Percentiles rank a stretch among this genome's conserved stretches.
Evolutionary conservation across 2,888 invertebrate genomes (phyloP).

Genomic region (Gymnosoma rotundatum): DNA sequence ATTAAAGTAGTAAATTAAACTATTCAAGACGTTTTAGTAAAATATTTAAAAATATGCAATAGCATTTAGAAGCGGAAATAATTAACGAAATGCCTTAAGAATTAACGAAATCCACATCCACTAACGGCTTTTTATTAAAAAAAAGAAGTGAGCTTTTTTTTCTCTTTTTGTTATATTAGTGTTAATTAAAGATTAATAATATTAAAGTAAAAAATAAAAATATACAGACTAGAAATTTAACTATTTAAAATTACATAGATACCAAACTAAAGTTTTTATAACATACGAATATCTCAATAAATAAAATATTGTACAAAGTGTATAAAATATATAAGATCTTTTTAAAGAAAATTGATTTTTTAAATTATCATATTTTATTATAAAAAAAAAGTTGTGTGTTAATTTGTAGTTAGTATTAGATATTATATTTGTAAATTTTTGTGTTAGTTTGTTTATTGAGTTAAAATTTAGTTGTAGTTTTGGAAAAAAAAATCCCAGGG

Average conservation of each 20-base stretch:
- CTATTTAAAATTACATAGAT: conserved; percentile 16
- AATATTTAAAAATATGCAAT: neutral
- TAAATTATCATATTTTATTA: conserved; percentile 27
- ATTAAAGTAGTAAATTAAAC: too few species aligned
- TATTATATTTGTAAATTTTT: conserved; percentile 36
- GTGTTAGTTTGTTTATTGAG: neutral
- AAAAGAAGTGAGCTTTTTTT: conserved; percentile 23
- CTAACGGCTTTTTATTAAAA: conserved; percentile 21
- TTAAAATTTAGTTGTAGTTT: too few species aligned
- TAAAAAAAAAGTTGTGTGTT: conserved; percentile 62
- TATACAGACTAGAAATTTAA: neutral
- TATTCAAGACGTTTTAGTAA: too few species aligned
- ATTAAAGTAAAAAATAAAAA: neutral
- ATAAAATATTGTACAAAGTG: conserved; percentile 3
- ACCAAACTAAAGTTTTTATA: neutral
- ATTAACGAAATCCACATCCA: conserved; percentile 11
- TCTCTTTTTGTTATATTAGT: conserved; percentile 8
- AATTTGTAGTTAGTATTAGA: conserved; percentile 59
- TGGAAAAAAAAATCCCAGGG: too few species aligned
- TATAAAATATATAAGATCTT: conserved; percentile 40
- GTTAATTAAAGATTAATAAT: conserved; percentile 30
- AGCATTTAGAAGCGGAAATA: neutral
- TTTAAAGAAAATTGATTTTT: neutral
- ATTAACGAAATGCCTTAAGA: neutral
- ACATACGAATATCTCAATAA: neutral